Evolutionary conservation across 2,888 invertebrate genomes (phyloP), one percentile per base, ranked within the genome.

Genomic region (Synergus umbraculus): DNA sequence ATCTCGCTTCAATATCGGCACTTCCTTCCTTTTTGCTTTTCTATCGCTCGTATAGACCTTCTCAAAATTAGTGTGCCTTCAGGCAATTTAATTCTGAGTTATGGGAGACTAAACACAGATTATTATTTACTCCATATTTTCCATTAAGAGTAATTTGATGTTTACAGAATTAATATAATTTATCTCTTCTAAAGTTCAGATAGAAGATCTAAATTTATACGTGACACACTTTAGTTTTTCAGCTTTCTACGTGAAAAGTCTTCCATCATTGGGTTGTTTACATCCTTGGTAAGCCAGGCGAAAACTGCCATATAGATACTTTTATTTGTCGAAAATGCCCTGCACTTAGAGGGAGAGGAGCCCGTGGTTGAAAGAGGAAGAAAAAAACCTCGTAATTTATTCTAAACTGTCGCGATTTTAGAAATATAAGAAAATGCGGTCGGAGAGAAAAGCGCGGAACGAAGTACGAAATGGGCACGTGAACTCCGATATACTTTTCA

Each of bases 351-450:
- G n/a, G 12, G 37, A 54, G 15, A 37, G n/a, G 37, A 73, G 41
- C 73, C 37, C 73, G 37, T 18, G 73, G 37, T 73, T 37, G 73
- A 54, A 73, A 41, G 49, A 29, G 73, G 54, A 37, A 54, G 37
- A 54, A 54, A 73, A 37, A 41, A 73, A 73, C 73, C 73, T 54
- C 73, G 54, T 73, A 73, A 69, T 41, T 73, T 73, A 73, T 73
- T 73, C 73, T 73, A 73, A 73, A 73, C 54, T 73, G 37, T 73
- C 37, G 73, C 54, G 54, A 73, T 73, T 73, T 73, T 54, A 73
- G 54, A 54, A 73, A 54, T 41, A 54, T 73, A 73, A 54, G 73
- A n/a, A 73, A n/a, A 54, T 73, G 37, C 37, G 73, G 73, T 73
- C 37, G 49, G 41, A 54, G 49, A 54, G 37, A 18, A 73, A 73